A percentile compares a stretch with the other conserved stretches of the same genome.
These are phyloP conservation scores for Cyprinella venusta DNA, from an alignment of 2,797 vertebrate species.

Conservation along the genomic window DNA sequence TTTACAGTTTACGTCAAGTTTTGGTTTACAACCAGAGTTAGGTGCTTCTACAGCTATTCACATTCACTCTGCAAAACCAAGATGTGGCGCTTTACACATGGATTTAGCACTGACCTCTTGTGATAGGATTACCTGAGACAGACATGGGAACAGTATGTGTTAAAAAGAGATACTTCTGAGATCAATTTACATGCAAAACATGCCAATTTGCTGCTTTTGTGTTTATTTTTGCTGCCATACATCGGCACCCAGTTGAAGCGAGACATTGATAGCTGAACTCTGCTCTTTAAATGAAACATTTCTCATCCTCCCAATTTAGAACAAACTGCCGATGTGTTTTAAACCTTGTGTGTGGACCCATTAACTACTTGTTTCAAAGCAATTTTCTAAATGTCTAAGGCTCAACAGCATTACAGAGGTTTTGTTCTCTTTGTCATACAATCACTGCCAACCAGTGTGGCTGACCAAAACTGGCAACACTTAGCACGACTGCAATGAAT, in stretches of 20 bases:
- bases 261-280: slow-evolving; percentile 10
- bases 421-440: slow-evolving; percentile 36
- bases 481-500: slow-evolving; percentile 43
- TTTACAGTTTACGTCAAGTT: too few relatives aligned
- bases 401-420: slow-evolving; percentile 31
- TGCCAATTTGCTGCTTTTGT: too few relatives aligned
- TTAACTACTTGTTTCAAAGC: slow-evolving; percentile 52
- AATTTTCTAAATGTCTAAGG: slow-evolving; percentile 44
- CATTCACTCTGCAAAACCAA: too few relatives aligned
- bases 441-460: slow-evolving; percentile 27
- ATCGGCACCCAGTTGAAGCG: neutral
- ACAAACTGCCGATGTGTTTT: slow-evolving; percentile 32
- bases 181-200: neutral
- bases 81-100: neutral
- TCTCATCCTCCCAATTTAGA: neutral
- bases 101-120: neutral
- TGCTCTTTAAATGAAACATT: slow-evolving; percentile 16
- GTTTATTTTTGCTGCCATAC: too few relatives aligned
- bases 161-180: neutral
- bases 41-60: too few relatives aligned
- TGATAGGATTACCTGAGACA: neutral
- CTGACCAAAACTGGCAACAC: slow-evolving; percentile 31
- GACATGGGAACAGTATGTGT: neutral
- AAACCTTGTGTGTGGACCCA: slow-evolving; percentile 42
- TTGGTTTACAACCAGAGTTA: too few relatives aligned